These are phyloP conservation scores for Blomia tropicalis DNA, from an alignment of 2,888 invertebrate genomes.

Conservation along the genomic window DNA sequence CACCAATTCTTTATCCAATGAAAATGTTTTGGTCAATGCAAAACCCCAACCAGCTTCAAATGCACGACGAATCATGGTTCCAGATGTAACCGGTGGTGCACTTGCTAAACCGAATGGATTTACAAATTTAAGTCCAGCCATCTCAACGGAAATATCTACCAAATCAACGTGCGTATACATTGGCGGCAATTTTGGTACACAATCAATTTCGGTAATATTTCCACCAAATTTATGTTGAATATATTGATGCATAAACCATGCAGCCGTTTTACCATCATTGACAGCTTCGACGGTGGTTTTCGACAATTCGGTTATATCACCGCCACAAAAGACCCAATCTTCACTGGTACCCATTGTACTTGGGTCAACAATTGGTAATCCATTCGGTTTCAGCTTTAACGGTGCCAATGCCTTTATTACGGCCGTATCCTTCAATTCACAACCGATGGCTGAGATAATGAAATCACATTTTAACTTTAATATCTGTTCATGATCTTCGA, in stretches of 20 bases:
- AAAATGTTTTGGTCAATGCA: slow-evolving; percentile 91
- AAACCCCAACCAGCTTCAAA: slow-evolving; percentile 96
- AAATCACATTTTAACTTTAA: slow-evolving; percentile 71
- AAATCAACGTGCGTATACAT: slow-evolving; percentile 83
- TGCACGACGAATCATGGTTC: slow-evolving; percentile 82
- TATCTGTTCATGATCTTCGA: slow-evolving; percentile 69
- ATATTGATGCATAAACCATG: slow-evolving; percentile 83
- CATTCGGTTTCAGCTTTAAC: slow-evolving; percentile 56
- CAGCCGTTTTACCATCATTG: slow-evolving; percentile 93
- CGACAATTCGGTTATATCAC: slow-evolving; percentile 80
- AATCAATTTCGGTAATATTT: background rate
- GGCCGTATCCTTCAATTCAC: slow-evolving; percentile 57
- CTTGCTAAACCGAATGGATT: slow-evolving; percentile 96
- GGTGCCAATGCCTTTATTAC: slow-evolving; percentile 52
- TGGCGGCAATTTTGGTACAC: slow-evolving; percentile 50
- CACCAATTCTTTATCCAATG: slow-evolving; percentile 83
- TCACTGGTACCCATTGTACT: slow-evolving; percentile 61
- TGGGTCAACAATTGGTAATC: slow-evolving; percentile 60
- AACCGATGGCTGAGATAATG: slow-evolving; percentile 93
- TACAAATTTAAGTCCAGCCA: slow-evolving; percentile 81
- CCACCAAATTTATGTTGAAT: slow-evolving; percentile 49
- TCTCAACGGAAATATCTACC: slow-evolving; percentile 78
- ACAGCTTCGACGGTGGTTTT: slow-evolving; percentile 96
- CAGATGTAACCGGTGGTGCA: slow-evolving; percentile 84
- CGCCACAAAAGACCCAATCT: slow-evolving; percentile 73